phyloP scores from a whole-genome alignment of 2,113 vertebrate genomes.

The Taxidea taxus region DNA sequence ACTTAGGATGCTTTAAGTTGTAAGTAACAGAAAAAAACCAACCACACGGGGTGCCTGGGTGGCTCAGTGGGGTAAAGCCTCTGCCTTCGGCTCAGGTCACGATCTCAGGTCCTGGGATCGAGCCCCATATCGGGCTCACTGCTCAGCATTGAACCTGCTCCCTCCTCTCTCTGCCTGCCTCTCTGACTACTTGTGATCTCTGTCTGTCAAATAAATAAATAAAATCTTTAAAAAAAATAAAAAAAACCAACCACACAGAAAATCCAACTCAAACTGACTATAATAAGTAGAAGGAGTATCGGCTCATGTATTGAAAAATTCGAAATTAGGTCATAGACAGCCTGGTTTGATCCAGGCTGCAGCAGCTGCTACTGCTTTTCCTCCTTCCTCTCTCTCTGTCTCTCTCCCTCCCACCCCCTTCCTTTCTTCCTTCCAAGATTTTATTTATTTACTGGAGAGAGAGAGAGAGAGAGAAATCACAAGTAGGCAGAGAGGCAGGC shows the following conservation, averaged over 20 bases:
- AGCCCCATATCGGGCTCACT: no score
- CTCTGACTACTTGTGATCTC: no score
- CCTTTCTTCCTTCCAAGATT: no score
- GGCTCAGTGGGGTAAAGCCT: no score
- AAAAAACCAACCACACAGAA: neutral
- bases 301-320: neutral
- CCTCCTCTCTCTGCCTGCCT: no score
- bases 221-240: no score
- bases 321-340: neutral
- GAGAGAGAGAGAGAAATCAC: neutral
- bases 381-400: no score
- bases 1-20: neutral
- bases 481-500: neutral
- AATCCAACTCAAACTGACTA: neutral
- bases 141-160: no score
- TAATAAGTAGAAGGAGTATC: neutral
- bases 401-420: rapidly evolving
- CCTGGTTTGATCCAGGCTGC: neutral
- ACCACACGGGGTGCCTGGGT: no score
- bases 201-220: no score
- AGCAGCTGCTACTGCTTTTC: neutral
- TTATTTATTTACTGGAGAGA: neutral
- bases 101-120: no score
- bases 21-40: neutral
- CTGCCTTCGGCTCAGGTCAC: no score